A percentile compares a stretch with the other conserved stretches of the same genome.
These are phyloP conservation scores for Emesis russula DNA, from an alignment of 2,888 invertebrate genomes.

Conservation along the genomic window DNA sequence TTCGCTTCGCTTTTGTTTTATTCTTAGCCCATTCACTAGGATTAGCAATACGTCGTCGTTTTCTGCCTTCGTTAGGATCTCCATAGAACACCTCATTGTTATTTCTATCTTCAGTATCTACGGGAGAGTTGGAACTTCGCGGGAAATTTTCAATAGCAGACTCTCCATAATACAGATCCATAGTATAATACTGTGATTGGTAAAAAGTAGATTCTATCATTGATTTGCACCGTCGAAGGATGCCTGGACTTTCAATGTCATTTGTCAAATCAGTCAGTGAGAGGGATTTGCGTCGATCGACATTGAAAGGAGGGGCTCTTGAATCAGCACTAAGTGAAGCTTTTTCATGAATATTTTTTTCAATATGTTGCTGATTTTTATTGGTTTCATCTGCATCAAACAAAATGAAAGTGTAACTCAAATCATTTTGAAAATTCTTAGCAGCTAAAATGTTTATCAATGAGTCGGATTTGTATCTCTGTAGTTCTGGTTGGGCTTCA, in stretches of 20 bases:
- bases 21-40: background rate
- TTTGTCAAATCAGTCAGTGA: background rate
- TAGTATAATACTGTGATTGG: background rate
- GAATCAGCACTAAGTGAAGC: background rate
- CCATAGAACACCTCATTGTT: background rate
- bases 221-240: background rate
- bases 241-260: background rate
- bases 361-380: background rate
- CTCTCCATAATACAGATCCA: background rate
- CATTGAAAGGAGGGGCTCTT: too few species aligned
- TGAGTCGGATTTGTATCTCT: background rate
- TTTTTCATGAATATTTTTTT: background rate
- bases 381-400: background rate
- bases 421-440: background rate
- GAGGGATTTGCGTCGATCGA: background rate
- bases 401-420: background rate
- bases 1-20: background rate
- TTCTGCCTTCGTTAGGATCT: background rate
- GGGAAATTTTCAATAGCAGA: too few species aligned
- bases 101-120: background rate
- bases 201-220: background rate
- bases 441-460: background rate
- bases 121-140: background rate
- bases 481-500: too few species aligned
- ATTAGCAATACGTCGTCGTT: background rate